Conservation (phyloP, 1,140 invertebrate species). For the Sipha flava region DNA sequence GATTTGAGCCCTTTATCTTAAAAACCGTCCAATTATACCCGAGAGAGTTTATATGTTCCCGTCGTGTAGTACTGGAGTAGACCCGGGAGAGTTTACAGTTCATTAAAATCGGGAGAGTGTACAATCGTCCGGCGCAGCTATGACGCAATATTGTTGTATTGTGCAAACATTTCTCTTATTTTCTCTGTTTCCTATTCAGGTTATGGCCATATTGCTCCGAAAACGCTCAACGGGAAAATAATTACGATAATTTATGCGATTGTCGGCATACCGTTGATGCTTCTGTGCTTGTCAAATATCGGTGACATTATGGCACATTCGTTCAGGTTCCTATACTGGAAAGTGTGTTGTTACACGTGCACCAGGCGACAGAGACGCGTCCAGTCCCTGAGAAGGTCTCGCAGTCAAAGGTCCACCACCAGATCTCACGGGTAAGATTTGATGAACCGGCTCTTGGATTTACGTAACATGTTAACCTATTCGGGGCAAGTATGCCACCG, state of each 20-base stretch:
- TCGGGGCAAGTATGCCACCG: neutral
- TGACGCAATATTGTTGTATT: too few relatives aligned
- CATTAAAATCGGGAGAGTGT: too few relatives aligned
- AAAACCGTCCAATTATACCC: too few relatives aligned
- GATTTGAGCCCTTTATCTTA: too few relatives aligned
- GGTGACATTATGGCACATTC: constrained; percentile 93
- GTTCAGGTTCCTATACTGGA: constrained; percentile 85
- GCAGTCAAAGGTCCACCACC: constrained; percentile 36
- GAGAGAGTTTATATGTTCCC: too few relatives aligned
- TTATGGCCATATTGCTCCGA: constrained; percentile 91
- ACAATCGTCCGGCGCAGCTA: too few relatives aligned
- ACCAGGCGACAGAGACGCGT: constrained; percentile 61
- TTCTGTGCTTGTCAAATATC: constrained; percentile 88
- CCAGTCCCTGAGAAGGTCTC: constrained; percentile 36
- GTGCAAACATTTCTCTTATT: too few relatives aligned
- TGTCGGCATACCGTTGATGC: constrained; percentile 87
- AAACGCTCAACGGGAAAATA: constrained; percentile 83
- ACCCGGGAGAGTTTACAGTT: too few relatives aligned
- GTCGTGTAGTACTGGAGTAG: too few relatives aligned
- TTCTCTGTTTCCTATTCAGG: too few relatives aligned
- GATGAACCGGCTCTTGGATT: neutral
- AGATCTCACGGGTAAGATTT: constrained; percentile 37
- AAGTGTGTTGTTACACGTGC: constrained; percentile 79
- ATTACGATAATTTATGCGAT: constrained; percentile 94
- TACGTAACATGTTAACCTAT: neutral